Percentiles rank a stretch among this genome's conserved stretches.
These are phyloP conservation scores for Pomacea maculata DNA, from an alignment of 1,140 invertebrate genomes.

Conservation along the genomic window DNA sequence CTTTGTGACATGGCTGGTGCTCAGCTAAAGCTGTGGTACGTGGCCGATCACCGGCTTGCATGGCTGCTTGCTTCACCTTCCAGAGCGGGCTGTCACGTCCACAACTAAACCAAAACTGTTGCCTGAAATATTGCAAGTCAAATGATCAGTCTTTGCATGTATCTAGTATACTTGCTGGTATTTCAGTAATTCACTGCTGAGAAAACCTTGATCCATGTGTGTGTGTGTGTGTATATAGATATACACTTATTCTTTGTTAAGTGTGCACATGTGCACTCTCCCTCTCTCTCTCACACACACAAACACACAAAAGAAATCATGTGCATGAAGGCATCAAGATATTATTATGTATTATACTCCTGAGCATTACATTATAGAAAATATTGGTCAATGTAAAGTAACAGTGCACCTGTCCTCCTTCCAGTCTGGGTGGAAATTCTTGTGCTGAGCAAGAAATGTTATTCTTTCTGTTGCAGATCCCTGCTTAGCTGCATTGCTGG, in stretches of 20 bases:
- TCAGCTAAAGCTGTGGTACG: slow-evolving; percentile 39
- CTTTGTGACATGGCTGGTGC: slow-evolving; percentile 39
- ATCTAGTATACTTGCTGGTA: not conserved
- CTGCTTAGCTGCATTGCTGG: slow-evolving; percentile 26
- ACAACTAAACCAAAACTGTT: slow-evolving; percentile 55
- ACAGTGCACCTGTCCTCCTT: slow-evolving; percentile 39
- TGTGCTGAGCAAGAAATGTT: slow-evolving; percentile 33
- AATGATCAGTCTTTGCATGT: too few relatives aligned
- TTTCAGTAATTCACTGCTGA: not conserved
- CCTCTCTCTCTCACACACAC: too few relatives aligned
- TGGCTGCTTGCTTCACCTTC: slow-evolving; percentile 33
- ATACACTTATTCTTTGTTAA: too few relatives aligned
- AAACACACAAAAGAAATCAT: not conserved
- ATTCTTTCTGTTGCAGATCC: slow-evolving; percentile 38
- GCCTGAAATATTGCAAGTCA: slow-evolving; percentile 32
- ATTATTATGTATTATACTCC: not conserved
- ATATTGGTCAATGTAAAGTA: not conserved
- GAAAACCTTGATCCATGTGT: not conserved
- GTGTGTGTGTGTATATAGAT: not conserved
- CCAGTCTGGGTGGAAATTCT: slow-evolving; percentile 26
- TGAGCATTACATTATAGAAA: too few relatives aligned
- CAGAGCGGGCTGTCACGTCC: slow-evolving; percentile 53
- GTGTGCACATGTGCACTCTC: too few relatives aligned
- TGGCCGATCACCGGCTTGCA: slow-evolving; percentile 33
- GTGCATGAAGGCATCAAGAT: not conserved